A percentile compares a stretch with the other conserved stretches of the same genome.
Conservation (phyloP, 2,797 vertebrate genomes). For the Centroberyx gerrardi region DNA sequence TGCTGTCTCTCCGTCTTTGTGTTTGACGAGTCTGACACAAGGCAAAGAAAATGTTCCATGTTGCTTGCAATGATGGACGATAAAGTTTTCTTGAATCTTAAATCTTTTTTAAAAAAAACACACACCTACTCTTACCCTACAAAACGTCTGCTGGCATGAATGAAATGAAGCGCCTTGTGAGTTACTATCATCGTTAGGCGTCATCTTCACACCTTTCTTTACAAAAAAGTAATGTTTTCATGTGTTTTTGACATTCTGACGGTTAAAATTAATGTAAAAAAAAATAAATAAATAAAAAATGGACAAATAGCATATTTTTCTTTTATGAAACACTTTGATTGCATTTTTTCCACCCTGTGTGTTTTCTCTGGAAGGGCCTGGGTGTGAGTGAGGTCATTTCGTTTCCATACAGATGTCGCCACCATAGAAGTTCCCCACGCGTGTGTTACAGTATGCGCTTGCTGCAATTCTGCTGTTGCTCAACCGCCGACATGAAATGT, state of each 20-base stretch:
- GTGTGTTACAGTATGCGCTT: not conserved
- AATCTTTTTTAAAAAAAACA: too few relatives aligned
- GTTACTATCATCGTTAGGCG: conserved; percentile 10
- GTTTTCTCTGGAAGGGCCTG: not conserved
- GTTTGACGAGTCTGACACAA: too few relatives aligned
- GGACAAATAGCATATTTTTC: not conserved
- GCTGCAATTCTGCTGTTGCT: conserved; percentile 24
- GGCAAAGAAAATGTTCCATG: too few relatives aligned
- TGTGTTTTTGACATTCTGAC: not conserved
- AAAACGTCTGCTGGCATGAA: not conserved
- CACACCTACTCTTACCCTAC: not conserved
- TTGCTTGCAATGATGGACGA: too few relatives aligned
- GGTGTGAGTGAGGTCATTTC: conserved; percentile 26
- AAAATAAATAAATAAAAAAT: not conserved
- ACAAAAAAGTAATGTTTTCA: not conserved
- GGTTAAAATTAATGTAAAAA: too few relatives aligned
- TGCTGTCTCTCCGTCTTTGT: too few relatives aligned
- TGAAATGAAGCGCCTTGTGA: not conserved
- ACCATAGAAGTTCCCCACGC: not conserved
- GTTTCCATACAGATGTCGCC: conserved; percentile 20
- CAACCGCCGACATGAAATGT: not conserved
- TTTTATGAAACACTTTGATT: too few relatives aligned
- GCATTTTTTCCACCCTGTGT: too few relatives aligned
- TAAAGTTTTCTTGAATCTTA: too few relatives aligned
- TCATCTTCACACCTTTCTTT: conserved; percentile 7